Base-by-base conservation (phyloP, 2,888 invertebrate genomes). In the Ornithoptera priamus region DNA sequence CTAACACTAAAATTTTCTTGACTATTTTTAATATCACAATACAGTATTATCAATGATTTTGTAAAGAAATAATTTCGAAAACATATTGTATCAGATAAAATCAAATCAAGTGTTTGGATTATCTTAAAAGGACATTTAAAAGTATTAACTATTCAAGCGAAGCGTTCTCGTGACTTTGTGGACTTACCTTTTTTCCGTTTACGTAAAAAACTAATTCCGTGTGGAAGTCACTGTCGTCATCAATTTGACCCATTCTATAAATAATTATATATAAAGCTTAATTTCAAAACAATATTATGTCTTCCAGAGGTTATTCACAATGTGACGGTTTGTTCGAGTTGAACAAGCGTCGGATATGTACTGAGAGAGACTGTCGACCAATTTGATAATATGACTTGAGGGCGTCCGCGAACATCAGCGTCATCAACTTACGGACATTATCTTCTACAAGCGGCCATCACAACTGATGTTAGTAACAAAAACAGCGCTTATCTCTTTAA, bases 151-250 rank as follows among this genome's bases (percentile, higher is more conserved):
- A 53, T 73, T 62, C 67, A 53, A 42, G 63, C 60, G 60, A 63
- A 24, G 18, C 62, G 8, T 20, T 62, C n/a, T 62, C 42, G 2
- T 30, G 12, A 50, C 36, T 36, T 62, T 17, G n/a, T 46, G 10
- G 1, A 78, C 83, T 72, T 76, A 92, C 93, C 91, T 90, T 93
- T 74, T 92, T 92, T 66, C 93, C 90, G 75, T 93, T 93, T 7
- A 92, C 93, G 77, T 85, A 94, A 78, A 93, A 90, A 67, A 90
- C 90, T 79, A 90, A 80, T 72, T 86, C 86, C 6, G 85, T 83
- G 65, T 77, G 75, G 66, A 86, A 78, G 58, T 86, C 85, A 68
- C 77, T 81, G 65, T 89, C 87, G 56, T 89, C 90, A 22, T 90
- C 89, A 1, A 79, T 75, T 73, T 92, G 90, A 62, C 89, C 90